Conservation (phyloP, 2,888 invertebrate species). For the Petrolisthes cinctipes region DNA sequence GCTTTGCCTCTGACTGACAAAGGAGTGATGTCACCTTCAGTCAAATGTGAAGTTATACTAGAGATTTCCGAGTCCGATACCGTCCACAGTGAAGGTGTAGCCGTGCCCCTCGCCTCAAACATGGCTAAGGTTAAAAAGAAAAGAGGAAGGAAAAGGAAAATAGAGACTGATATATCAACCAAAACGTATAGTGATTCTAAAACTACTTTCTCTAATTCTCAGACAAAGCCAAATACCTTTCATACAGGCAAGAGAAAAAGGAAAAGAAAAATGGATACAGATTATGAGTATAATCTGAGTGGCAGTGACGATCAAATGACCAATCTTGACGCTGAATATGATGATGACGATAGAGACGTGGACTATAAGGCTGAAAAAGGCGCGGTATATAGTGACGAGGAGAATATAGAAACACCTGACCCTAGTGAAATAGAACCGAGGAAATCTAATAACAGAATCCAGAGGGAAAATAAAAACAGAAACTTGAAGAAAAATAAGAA, state of each 20-base stretch:
- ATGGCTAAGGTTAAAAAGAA: neutral
- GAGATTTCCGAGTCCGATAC: neutral
- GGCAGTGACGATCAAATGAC: slow-evolving; percentile 35
- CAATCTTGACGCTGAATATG: slow-evolving; percentile 16
- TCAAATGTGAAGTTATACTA: neutral
- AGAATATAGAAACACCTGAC: slow-evolving; percentile 1
- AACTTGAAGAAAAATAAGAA: neutral
- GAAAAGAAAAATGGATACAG: slow-evolving; percentile 42
- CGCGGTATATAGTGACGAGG: neutral
- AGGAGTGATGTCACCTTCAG: neutral
- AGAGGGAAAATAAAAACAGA: neutral
- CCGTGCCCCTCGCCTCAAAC: neutral
- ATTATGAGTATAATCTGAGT: slow-evolving; percentile 47
- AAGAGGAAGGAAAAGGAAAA: slow-evolving; percentile 39
- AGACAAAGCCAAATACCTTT: neutral
- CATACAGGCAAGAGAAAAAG: slow-evolving; percentile 27
- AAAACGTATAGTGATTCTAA: neutral
- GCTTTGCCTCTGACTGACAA: neutral
- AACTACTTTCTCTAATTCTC: neutral
- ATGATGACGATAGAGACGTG: slow-evolving; percentile 26
- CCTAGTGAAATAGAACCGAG: neutral
- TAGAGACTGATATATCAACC: neutral
- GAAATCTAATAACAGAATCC: no score
- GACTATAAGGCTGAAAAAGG: slow-evolving; percentile 9
- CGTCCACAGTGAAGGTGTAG: neutral